Evolutionary conservation across 2,113 vertebrate species (phyloP), one percentile per base, ranked within the genome.

Genomic region (Salminus brasiliensis): DNA sequence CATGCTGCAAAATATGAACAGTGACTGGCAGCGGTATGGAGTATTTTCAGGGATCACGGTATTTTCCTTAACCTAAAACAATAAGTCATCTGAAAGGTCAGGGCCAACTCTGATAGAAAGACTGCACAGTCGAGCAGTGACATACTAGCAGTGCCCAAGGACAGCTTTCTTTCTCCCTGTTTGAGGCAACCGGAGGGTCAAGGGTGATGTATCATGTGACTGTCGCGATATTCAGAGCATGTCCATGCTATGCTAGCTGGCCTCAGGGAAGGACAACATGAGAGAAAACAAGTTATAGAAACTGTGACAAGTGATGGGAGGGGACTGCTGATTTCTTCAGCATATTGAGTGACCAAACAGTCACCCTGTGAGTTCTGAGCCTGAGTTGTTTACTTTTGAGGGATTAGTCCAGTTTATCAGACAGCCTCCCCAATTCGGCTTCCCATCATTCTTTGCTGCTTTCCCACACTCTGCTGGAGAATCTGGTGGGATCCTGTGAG

Each of bases 391-490:
- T 80, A 39, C 34, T n/a, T 66, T 66, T 39, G 21, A 66, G 32
- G 62, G 63, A 84, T 84, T 78, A 84, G 60, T 76, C 36, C 12
- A 49, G 53, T 73, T 84, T 63, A 65, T 43, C 55, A 63, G 60
- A 43, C 6, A 32, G 45, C 53, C 76, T 76, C 47, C 47, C 68
- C 72, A 59, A 67, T 57, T 62, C 62, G 8, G 62, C 32, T 23
- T 23, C 57, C 39, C 59, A 23, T 34, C 72, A 69, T 23, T 74
- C 52, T 10, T n/a, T n/a, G 10, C 9, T 25, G 43, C 65, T 80
- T 59, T 78, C 41, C n/a, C n/a, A n/a, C n/a, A n/a, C 77, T 66
- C 10, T 76, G 43, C 72, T 79, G 34, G 76, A 79, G 63, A 60
- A 71, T 72, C 72, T 76, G 53, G 70, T 71, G 76, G 72, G 68